Percentiles rank a stretch among this genome's conserved stretches.
These are phyloP conservation scores for Hippoglossus stenolepis DNA, from an alignment of 2,113 vertebrate genomes.

Conservation along the genomic window DNA sequence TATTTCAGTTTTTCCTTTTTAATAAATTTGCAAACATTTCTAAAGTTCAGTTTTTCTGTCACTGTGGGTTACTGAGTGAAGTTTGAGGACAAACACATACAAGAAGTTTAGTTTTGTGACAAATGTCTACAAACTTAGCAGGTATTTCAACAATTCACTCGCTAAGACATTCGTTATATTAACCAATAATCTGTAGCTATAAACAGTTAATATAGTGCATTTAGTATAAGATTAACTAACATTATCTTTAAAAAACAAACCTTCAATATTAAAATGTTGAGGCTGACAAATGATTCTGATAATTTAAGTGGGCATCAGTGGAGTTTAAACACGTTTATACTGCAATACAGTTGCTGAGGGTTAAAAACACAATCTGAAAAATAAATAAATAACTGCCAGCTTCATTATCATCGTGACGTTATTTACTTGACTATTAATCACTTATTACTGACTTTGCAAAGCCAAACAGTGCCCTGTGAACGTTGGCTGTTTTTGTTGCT, in stretches of 20 bases:
- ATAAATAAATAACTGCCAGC: not conserved
- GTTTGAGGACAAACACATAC: not conserved
- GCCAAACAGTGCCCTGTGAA: constrained; percentile 36
- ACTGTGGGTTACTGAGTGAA: no score
- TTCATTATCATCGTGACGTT: constrained; percentile 44
- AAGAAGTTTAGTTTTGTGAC: no score
- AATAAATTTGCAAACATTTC: not conserved
- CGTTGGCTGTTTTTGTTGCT: constrained; percentile 66
- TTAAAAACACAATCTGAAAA: not conserved
- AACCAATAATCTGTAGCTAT: not conserved
- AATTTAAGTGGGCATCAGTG: not conserved
- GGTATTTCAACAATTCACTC: no score
- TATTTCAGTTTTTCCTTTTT: not conserved
- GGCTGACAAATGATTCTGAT: no score
- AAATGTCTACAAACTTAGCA: no score
- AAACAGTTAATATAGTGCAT: not conserved
- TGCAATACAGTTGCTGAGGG: not conserved
- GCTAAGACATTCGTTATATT: not conserved
- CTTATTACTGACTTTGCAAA: not conserved
- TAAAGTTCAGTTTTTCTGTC: not conserved
- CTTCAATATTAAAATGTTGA: no score
- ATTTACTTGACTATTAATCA: constrained; percentile 15
- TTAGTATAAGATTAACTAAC: no score
- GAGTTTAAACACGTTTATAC: not conserved
- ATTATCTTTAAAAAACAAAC: no score